Evolutionary conservation across 2,888 invertebrate species (phyloP), one percentile per base, ranked within the genome.

Genomic region (Sphaerophoria taeniata): DNA sequence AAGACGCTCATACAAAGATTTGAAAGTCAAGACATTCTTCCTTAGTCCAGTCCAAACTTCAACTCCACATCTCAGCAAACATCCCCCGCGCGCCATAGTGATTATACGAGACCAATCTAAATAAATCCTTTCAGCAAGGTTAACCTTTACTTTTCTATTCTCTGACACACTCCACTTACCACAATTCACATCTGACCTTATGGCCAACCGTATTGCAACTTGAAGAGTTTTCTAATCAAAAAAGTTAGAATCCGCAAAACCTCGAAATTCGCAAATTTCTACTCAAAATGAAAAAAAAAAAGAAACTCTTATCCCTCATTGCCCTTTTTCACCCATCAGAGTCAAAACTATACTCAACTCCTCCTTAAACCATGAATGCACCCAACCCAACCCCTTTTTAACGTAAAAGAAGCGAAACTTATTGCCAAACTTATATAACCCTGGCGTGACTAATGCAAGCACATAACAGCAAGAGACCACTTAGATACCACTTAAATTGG

Each of bases 361-460:
- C n/a, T n/a, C n/a, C n/a, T n/a, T n/a, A n/a, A n/a, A n/a, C n/a
- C n/a, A n/a, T n/a, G n/a, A n/a, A n/a, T n/a, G n/a, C n/a, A n/a
- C n/a, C n/a, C n/a, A n/a, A n/a, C n/a, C n/a, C n/a, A n/a, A n/a
- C n/a, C n/a, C n/a, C n/a, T n/a, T n/a, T 12, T 53, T 9, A n/a
- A 12, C 12, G 3, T n/a, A 1, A 16, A 6, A n/a, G 36, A n/a
- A 6, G 14, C 6, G 43, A 72, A 67, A 56, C 49, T 58, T 65
- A 63, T 75, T 36, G 51, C 12, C 53, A 49, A 76, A 67, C 39
- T 60, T n/a, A n/a, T 76, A 55, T 58, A 60, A 53, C 36, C 34
- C 43, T 71, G 51, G 60, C 76, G 76, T 67, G 60, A 81, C 81
- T 81, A 67, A 81, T 55, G 60, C 60, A 60, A 34, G 14, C 53